A percentile compares a stretch with the other conserved stretches of the same genome.
These are phyloP conservation scores for Reticulitermes lucifugus DNA, from an alignment of 2,888 invertebrate genomes.

Conservation along the genomic window DNA sequence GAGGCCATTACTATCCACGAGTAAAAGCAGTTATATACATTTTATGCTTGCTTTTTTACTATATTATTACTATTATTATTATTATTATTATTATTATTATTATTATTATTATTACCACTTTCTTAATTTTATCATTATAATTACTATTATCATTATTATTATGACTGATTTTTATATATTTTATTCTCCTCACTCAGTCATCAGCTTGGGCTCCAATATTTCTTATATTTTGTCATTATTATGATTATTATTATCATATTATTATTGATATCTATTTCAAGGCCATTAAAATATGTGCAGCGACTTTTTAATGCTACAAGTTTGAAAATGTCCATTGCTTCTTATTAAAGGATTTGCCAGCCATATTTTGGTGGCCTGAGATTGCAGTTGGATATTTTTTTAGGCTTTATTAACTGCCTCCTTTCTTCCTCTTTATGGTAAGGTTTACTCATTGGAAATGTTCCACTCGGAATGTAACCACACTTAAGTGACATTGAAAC, in stretches of 20 bases:
- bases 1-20: constrained; percentile 92
- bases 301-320: not conserved
- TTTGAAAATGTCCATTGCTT: not conserved
- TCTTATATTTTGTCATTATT: constrained; percentile 38
- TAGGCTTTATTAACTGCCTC: constrained; percentile 50
- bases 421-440: constrained; percentile 54
- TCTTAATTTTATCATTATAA: constrained; percentile 44
- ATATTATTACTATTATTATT: constrained; percentile 43
- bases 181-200: constrained; percentile 32
- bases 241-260: constrained; percentile 18
- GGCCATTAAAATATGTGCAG: constrained; percentile 15
- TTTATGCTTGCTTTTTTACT: constrained; percentile 53
- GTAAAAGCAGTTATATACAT: constrained; percentile 67
- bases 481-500: constrained; percentile 4
- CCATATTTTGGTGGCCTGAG: constrained; percentile 46
- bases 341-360: not conserved
- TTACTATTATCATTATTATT: constrained; percentile 25
- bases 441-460: constrained; percentile 54
- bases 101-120: constrained; percentile 46
- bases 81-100: constrained; percentile 38
- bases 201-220: constrained; percentile 48
- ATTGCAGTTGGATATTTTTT: constrained; percentile 33
- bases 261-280: constrained; percentile 5
- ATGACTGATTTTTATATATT: constrained; percentile 36
- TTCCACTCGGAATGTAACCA: constrained; percentile 47